phyloP scores from a whole-genome alignment of 2,888 invertebrate species.

The Acrobasis repandana region DNA sequence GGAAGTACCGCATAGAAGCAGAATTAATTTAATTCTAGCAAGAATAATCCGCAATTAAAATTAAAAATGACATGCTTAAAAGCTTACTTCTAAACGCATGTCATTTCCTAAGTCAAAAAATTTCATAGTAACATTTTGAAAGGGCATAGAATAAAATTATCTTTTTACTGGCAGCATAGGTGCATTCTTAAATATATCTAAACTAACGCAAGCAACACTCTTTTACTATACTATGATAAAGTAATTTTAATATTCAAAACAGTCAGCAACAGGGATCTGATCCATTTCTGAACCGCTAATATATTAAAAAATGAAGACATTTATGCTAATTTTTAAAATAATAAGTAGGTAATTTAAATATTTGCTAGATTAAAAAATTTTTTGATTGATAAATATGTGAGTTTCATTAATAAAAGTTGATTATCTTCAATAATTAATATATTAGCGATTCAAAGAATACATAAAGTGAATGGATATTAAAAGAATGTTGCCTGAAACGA shows the following conservation, averaged over 20 bases:
- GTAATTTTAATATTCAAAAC: too few relatives aligned
- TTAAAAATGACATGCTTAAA: too few relatives aligned
- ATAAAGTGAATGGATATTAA: constrained; percentile 3
- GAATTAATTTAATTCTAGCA: too few relatives aligned
- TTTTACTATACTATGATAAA: neutral
- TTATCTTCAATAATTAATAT: neutral
- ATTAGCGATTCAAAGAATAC: neutral
- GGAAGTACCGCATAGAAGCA: too few relatives aligned
- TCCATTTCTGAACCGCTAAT: neutral
- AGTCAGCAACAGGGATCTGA: neutral
- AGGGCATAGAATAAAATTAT: neutral
- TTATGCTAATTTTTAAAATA: neutral
- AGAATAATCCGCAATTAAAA: too few relatives aligned
- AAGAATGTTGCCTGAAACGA: constrained; percentile 24
- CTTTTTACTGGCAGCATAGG: neutral
- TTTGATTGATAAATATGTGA: neutral
- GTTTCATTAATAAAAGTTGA: neutral
- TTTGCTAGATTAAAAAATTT: neutral
- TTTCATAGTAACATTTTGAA: too few relatives aligned
- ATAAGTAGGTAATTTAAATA: neutral
- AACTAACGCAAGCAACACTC: constrained; percentile 9
- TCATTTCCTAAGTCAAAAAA: too few relatives aligned
- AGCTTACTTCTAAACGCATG: too few relatives aligned
- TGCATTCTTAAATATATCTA: constrained; percentile 8
- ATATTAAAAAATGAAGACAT: neutral